A percentile compares a stretch with the other conserved stretches of the same genome.
These are phyloP conservation scores for Dilophus febrilis DNA, from an alignment of 2,888 invertebrate genomes.

Conservation along the genomic window DNA sequence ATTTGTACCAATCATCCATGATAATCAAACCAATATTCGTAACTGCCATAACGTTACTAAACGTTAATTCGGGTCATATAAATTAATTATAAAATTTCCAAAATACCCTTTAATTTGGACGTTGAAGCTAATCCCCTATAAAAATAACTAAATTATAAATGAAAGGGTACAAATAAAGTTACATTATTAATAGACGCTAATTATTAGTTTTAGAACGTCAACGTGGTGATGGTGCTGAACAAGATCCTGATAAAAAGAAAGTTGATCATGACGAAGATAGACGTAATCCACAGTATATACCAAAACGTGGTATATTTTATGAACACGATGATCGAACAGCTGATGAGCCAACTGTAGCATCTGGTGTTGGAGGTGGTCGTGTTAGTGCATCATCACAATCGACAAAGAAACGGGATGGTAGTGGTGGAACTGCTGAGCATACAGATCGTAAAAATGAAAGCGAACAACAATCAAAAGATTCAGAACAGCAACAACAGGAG, in stretches of 20 bases:
- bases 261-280: conserved; percentile 88
- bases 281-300: conserved; percentile 93
- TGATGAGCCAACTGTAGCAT: conserved; percentile 49
- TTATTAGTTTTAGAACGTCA: conserved; percentile 34
- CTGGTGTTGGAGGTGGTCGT: no score
- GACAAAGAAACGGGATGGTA: no score
- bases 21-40: no score
- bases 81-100: background rate
- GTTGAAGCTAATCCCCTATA: no score
- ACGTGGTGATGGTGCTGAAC: conserved; percentile 52
- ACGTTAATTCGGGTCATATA: no score
- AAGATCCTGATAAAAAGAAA: conserved; percentile 39
- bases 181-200: conserved; percentile 6
- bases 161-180: conserved; percentile 2
- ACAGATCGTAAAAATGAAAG: conserved; percentile 4
- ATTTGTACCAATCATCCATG: no score
- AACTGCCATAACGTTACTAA: no score
- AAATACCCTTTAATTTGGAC: no score
- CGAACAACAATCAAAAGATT: conserved; percentile 16
- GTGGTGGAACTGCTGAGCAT: conserved; percentile 11
- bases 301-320: conserved; percentile 88
- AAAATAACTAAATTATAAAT: no score
- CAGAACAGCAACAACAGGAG: no score
- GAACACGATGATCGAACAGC: conserved; percentile 87
- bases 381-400: no score